Evolutionary conservation across 30 jellyfish, hydroid and myxozoan genomes (phyloP).

Genomic region (Cassiopea xamachana): DNA sequence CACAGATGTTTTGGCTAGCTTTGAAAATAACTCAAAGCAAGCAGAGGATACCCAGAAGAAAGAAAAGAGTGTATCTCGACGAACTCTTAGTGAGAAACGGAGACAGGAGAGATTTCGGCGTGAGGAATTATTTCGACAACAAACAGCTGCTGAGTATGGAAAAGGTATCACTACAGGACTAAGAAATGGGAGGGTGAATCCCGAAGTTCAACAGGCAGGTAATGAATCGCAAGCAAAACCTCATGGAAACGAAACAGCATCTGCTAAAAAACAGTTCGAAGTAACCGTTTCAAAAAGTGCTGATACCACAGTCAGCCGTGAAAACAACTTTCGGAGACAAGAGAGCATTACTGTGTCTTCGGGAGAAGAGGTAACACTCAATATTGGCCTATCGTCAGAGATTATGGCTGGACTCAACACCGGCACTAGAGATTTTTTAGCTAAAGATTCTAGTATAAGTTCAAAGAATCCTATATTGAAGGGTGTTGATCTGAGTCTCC

Average conservation of each 20-base stretch:
- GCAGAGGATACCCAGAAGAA: slow-evolving; percentile 9
- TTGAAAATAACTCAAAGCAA: slow-evolving; percentile 37
- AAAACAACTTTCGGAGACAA: slow-evolving; percentile 28
- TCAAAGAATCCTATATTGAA: not conserved
- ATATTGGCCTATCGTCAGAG: slow-evolving; percentile 63
- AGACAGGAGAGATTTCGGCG: slow-evolving; percentile 48
- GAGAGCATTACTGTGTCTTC: slow-evolving; percentile 68
- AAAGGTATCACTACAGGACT: not conserved
- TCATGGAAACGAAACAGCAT: slow-evolving; percentile 6
- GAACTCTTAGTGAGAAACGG: slow-evolving; percentile 64
- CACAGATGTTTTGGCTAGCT: slow-evolving; percentile 76
- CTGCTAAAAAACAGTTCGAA: slow-evolving; percentile 39
- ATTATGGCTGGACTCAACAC: slow-evolving; percentile 73
- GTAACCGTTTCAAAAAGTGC: slow-evolving; percentile 35
- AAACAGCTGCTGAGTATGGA: slow-evolving; percentile 60
- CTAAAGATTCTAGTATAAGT: not conserved
- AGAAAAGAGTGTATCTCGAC: slow-evolving; percentile 42
- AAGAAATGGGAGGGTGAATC: slow-evolving; percentile 38
- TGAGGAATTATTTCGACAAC: slow-evolving; percentile 60
- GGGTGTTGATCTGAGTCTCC: slow-evolving; percentile 76
- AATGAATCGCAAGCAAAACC: not conserved
- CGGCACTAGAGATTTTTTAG: slow-evolving; percentile 59
- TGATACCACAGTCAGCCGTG: slow-evolving; percentile 18
- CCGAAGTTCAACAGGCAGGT: slow-evolving; percentile 18
- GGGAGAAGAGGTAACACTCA: slow-evolving; percentile 70